Evolutionary conservation across 2,888 invertebrate species (phyloP).

Genomic region (Muschampia plurimacula): DNA sequence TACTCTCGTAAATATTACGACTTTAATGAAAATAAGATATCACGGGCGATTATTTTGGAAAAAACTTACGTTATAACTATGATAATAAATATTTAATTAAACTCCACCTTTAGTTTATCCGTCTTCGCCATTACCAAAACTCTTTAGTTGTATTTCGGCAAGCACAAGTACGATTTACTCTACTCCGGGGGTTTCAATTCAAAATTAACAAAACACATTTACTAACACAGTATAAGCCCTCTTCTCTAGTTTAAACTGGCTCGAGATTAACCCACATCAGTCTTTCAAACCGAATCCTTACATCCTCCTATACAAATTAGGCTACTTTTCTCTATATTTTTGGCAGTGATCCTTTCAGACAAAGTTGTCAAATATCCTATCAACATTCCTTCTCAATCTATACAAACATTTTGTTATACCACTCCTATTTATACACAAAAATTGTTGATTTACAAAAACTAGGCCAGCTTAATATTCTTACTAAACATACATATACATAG

Average conservation of each 20-base stretch:
- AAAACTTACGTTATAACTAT: too few relatives aligned
- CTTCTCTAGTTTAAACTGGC: slow-evolving; percentile 17
- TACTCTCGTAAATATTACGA: too few relatives aligned
- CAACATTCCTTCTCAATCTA: slow-evolving; percentile 11
- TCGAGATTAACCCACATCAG: slow-evolving; percentile 25
- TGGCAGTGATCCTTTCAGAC: slow-evolving; percentile 37
- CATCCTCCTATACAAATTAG: slow-evolving; percentile 11
- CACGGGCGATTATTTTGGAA: too few relatives aligned
- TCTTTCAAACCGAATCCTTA: slow-evolving; percentile 20
- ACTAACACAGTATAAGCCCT: slow-evolving; percentile 23
- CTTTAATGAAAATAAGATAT: too few relatives aligned
- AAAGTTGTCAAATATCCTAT: slow-evolving; percentile 23
- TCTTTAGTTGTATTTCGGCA: not conserved
- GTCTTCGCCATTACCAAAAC: not conserved
- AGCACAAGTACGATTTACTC: not conserved
- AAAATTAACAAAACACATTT: slow-evolving; percentile 15
- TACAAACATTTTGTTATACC: slow-evolving; percentile 28
- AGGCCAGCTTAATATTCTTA: not conserved
- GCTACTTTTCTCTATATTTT: slow-evolving; percentile 22
- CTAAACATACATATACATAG: not conserved
- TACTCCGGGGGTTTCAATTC: not conserved
- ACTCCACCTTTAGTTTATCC: not conserved
- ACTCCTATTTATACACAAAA: not conserved
- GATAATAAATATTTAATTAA: not conserved
- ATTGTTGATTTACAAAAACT: not conserved